A percentile compares a stretch with the other conserved stretches of the same genome.
phyloP scores from a whole-genome alignment of 2,888 invertebrate species.

The Nomada fabriciana region DNA sequence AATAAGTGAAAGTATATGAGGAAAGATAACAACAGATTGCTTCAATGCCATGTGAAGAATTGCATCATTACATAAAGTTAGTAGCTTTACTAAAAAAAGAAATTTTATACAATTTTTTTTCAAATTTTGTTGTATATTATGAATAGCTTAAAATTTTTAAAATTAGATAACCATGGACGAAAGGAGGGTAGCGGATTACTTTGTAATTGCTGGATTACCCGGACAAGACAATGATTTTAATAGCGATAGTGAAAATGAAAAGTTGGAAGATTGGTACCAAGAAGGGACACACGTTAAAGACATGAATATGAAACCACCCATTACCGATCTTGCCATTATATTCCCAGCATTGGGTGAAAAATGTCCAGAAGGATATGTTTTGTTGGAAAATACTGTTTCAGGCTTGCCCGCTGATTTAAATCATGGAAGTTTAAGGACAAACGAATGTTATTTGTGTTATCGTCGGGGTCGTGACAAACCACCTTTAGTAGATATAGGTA shows the following conservation, averaged over 20 bases:
- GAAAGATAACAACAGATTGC: slow-evolving; percentile 19
- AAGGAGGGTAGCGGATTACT: slow-evolving; percentile 97
- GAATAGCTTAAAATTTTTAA: neutral
- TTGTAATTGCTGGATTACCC: slow-evolving; percentile 98
- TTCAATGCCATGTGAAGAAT: slow-evolving; percentile 56
- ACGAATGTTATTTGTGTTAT: slow-evolving; percentile 97
- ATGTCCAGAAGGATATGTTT: slow-evolving; percentile 91
- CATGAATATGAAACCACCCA: slow-evolving; percentile 94
- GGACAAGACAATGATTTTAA: slow-evolving; percentile 77
- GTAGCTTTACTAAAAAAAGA: slow-evolving; percentile 18
- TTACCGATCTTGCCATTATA: slow-evolving; percentile 97
- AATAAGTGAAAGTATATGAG: slow-evolving; percentile 35
- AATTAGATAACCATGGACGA: slow-evolving; percentile 89
- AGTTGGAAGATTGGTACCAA: slow-evolving; percentile 83
- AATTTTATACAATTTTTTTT: slow-evolving; percentile 5
- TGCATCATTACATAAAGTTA: slow-evolving; percentile 35
- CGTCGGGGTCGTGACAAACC: slow-evolving; percentile 97
- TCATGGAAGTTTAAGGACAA: slow-evolving; percentile 97
- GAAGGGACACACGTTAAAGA: slow-evolving; percentile 90
- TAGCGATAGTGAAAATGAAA: slow-evolving; percentile 89
- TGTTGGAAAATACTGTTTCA: slow-evolving; percentile 92
- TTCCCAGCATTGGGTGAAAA: slow-evolving; percentile 95
- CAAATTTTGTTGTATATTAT: neutral
- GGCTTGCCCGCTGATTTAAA: slow-evolving; percentile 97
- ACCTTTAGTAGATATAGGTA: slow-evolving; percentile 98